Conservation (phyloP, 1,140 invertebrate genomes). For the Paracyclopina nana region DNA sequence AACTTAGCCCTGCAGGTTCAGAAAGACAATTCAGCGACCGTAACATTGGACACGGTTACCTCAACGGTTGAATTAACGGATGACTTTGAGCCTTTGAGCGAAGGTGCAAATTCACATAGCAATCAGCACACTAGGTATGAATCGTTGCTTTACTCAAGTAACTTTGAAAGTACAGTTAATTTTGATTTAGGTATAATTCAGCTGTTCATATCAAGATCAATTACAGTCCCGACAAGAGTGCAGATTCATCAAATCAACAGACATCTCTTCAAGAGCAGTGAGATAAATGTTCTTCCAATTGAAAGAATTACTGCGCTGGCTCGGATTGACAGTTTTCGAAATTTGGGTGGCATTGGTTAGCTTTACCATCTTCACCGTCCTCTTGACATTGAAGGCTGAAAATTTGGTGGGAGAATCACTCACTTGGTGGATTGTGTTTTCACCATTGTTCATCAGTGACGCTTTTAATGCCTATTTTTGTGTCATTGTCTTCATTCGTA, state of each 20-base stretch:
- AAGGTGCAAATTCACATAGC: no score
- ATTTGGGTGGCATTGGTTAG: conserved; percentile 69
- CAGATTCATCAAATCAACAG: no score
- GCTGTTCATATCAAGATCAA: no score
- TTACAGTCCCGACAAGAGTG: no score
- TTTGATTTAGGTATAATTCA: no score
- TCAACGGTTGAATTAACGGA: not conserved
- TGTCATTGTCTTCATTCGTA: conserved; percentile 75
- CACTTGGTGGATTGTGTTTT: conserved; percentile 55
- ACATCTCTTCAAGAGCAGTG: no score
- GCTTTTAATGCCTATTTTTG: conserved; percentile 82
- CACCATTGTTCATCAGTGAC: conserved; percentile 72
- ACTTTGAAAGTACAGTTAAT: no score
- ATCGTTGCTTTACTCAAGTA: no score
- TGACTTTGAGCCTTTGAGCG: not conserved
- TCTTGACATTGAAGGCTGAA: conserved; percentile 44
- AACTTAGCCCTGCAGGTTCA: not conserved
- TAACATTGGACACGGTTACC: not conserved
- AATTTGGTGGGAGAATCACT: conserved; percentile 25
- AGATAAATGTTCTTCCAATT: conserved; percentile 60
- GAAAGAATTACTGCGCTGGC: conserved; percentile 71
- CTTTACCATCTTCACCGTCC: conserved; percentile 56
- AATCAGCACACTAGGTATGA: no score
- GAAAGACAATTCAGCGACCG: not conserved
- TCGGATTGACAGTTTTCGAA: conserved; percentile 79